These are phyloP conservation scores for Megastigmus dorsalis DNA, from an alignment of 2,888 invertebrate genomes.

Conservation along the genomic window DNA sequence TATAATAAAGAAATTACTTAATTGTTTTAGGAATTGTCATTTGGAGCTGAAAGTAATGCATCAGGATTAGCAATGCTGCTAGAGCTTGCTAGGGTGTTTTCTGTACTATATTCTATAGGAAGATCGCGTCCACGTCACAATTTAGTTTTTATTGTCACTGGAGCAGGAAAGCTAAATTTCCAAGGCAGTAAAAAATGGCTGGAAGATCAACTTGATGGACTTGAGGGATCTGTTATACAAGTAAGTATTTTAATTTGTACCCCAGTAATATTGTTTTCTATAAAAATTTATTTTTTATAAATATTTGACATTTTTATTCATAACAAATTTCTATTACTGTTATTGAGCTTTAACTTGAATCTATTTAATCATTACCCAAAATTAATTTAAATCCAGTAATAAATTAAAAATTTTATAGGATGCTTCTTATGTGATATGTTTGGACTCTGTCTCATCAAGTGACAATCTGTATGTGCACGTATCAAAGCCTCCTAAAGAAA, in stretches of 20 bases:
- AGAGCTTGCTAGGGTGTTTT: slow-evolving; percentile 91
- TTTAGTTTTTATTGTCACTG: slow-evolving; percentile 91
- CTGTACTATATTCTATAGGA: slow-evolving; percentile 86
- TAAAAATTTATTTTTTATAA: slow-evolving; percentile 29
- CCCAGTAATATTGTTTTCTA: slow-evolving; percentile 5
- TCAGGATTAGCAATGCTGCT: slow-evolving; percentile 92
- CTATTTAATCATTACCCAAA: background rate
- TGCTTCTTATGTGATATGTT: slow-evolving; percentile 90
- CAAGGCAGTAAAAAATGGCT: slow-evolving; percentile 97
- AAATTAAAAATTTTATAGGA: slow-evolving; percentile 78
- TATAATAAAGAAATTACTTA: background rate
- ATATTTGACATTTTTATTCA: background rate
- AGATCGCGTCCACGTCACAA: slow-evolving; percentile 85
- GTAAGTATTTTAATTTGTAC: slow-evolving; percentile 76
- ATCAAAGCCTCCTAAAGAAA: slow-evolving; percentile 94
- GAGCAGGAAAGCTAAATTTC: slow-evolving; percentile 95
- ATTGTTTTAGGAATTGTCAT: slow-evolving; percentile 83
- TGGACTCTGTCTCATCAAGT: slow-evolving; percentile 86
- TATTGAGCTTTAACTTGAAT: background rate
- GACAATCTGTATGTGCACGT: slow-evolving; percentile 90
- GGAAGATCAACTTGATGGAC: slow-evolving; percentile 91
- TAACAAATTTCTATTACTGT: background rate
- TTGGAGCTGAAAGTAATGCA: slow-evolving; percentile 94
- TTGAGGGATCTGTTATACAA: slow-evolving; percentile 83
- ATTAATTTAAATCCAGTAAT: background rate